Percentiles rank a stretch among this genome's conserved stretches.
Conservation (phyloP, 2,797 vertebrate genomes). For the Acridotheres tristis region DNA sequence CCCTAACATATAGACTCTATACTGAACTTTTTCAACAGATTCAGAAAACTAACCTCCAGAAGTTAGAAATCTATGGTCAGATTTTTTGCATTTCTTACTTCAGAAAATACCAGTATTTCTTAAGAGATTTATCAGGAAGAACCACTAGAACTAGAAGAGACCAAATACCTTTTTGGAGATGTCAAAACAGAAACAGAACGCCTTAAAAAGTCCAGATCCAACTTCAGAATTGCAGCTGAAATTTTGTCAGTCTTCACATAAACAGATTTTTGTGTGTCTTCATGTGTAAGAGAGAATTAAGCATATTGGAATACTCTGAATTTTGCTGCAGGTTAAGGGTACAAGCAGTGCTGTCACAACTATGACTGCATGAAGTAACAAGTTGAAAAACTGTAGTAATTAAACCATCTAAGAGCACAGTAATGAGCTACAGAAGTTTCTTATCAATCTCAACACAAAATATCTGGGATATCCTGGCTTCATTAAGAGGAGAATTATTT, state of each 20-base stretch:
- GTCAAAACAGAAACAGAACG: neutral
- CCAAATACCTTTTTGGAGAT: neutral
- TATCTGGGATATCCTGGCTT: neutral
- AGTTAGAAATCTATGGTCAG: neutral
- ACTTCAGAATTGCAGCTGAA: neutral
- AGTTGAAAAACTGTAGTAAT: neutral
- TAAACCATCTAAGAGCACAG: neutral
- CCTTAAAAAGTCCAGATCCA: neutral
- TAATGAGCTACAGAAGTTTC: neutral
- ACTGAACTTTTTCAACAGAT: neutral
- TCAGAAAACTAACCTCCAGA: neutral
- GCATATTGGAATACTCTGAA: neutral
- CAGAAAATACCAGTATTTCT: neutral
- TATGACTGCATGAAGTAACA: neutral
- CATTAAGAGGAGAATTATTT: neutral
- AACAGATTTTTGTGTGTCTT: neutral
- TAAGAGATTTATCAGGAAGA: neutral
- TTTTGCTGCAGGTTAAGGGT: neutral
- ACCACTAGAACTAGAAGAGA: neutral
- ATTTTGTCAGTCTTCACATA: accelerated
- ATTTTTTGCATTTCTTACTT: neutral
- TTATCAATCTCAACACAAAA: neutral
- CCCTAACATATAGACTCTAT: neutral
- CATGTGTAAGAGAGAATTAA: neutral
- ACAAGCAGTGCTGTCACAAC: neutral